Evolutionary conservation across 2,797 vertebrate species (phyloP), one percentile per base, ranked within the genome.

Genomic region (Champsocephalus gunnari): DNA sequence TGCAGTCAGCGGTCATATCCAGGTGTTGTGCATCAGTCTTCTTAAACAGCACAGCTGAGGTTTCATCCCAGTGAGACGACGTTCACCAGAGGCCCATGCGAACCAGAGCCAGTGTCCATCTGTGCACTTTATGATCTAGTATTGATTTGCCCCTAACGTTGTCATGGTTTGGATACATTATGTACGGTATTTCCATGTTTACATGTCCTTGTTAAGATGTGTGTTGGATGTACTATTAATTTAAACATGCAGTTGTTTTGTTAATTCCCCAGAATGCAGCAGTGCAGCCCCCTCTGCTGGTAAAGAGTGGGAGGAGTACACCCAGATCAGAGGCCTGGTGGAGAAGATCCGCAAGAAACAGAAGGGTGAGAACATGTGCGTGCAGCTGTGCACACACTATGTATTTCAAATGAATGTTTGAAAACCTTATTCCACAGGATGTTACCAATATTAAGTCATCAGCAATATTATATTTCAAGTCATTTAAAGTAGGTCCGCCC

Each of bases 331-430:
- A 79, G 87, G 90, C 0, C 92, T 99, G 56, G 97, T 99, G 55
- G 98, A 99, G 86, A 99, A 98, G 91, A 99, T 99, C 80, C 94
- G 97, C 55, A 99, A 98, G 93, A 99, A 99, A 65, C 98, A 99
- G 71, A 99, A 98, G 91, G 97, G 98, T 99, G 19, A 87, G 68
- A 16, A 16, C 24, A 9, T 0, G 43, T 11, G 12, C 53, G 49
- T 19, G 58, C n/a, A 61, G 58, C 43, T 32, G 14, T 16, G 34
- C 21, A 14, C 11, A 21, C 28, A 48, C 4, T 17, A 47, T 47
- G 9, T 28, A 13, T n/a, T 60, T 54, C 12, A 34, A 6, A 47
- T 60, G 12, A 24, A 60, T 13, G 10, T 44, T 8, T 19, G 2
- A 6, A 38, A 1, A 16, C 17, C 1, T 24, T 9, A 44, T 34